Base-by-base conservation (phyloP, 2,888 invertebrate species). In the Theretra japonica region DNA sequence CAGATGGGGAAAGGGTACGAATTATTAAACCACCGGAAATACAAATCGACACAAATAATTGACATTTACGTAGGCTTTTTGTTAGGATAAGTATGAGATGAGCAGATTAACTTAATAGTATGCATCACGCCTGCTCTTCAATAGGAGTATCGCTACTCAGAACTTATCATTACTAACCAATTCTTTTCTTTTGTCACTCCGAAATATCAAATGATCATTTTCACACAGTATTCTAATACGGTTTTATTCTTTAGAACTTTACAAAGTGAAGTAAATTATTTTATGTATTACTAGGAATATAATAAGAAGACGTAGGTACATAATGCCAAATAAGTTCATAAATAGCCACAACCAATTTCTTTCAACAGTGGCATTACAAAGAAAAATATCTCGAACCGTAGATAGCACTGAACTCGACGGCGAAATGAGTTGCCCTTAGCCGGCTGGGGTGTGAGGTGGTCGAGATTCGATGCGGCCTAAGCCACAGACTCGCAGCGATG, bases 361-460 rank as follows among this genome's bases (percentile, higher is more conserved):
- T 88, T 86, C 86, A 88, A 91, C 91, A 91, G 91, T 88, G 88
- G 88, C 84, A 91, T 92, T 91, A 92, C 89, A 90, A 90, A 91
- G 91, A 92, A 93, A 93, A 93, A 93, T 92, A 91, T 91, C 90
- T 91, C 85, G 82, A 84, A 89, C 88, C 89, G 88, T 83, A 91
- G 92, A 93, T 93, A 93, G 90, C 80, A 84, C 78, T 79, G 82
- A 90, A 90, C 88, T 87, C 89, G 89, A 88, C 89, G 89, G 88
- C 85, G 87, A 93, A 93, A 93, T 93, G 93, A 93, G 93, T 92
- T 93, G 93, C 93, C 93, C 93, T 93, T 90, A 89, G 89, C 86
- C 86, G 83, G 88, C 84, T 86, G 92, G 93, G 93, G 93, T 93
- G 92, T 92, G 93, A 91, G 93, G 90, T 87, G 90, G 85, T 88